Percentiles rank a stretch among this genome's conserved stretches.
phyloP scores from a whole-genome alignment of 2,888 invertebrate genomes.

The Acholoe squamosa region DNA sequence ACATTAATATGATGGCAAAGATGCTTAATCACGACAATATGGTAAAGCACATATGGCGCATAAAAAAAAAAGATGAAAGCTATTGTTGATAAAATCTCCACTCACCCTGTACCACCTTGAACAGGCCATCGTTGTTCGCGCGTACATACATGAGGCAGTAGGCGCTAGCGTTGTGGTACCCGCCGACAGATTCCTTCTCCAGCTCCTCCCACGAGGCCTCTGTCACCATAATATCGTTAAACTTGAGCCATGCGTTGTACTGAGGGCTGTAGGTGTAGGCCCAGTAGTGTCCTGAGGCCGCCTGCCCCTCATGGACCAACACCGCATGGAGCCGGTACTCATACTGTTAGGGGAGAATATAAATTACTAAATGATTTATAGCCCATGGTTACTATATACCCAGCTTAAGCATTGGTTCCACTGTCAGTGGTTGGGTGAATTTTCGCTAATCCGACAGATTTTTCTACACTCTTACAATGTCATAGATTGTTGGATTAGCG shows the following conservation, averaged over 20 bases:
- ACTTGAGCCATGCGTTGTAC: slow-evolving; percentile 83
- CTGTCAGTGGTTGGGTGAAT: too few species aligned
- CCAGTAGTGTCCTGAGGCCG: slow-evolving; percentile 85
- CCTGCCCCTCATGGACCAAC: slow-evolving; percentile 84
- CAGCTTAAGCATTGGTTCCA: too few species aligned
- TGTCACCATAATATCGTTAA: slow-evolving; percentile 84
- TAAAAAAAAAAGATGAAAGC: too few species aligned
- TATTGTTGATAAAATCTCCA: background rate
- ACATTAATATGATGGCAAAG: too few species aligned
- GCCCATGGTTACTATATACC: too few species aligned
- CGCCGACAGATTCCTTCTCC: slow-evolving; percentile 83
- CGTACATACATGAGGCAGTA: slow-evolving; percentile 84
- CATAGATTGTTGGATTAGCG: too few species aligned
- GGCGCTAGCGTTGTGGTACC: slow-evolving; percentile 84
- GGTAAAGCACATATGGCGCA: too few species aligned
- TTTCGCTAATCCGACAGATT: too few species aligned
- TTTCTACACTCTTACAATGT: too few species aligned
- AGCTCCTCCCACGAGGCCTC: slow-evolving; percentile 84
- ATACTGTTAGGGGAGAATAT: slow-evolving; percentile 72
- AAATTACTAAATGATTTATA: too few species aligned
- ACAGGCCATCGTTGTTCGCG: slow-evolving; percentile 73
- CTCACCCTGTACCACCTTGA: slow-evolving; percentile 73
- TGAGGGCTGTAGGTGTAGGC: slow-evolving; percentile 83
- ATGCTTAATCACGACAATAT: too few species aligned
- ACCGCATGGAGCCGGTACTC: slow-evolving; percentile 84